Base-by-base conservation (phyloP, 2,888 invertebrate genomes). In the Arge pagana region DNA sequence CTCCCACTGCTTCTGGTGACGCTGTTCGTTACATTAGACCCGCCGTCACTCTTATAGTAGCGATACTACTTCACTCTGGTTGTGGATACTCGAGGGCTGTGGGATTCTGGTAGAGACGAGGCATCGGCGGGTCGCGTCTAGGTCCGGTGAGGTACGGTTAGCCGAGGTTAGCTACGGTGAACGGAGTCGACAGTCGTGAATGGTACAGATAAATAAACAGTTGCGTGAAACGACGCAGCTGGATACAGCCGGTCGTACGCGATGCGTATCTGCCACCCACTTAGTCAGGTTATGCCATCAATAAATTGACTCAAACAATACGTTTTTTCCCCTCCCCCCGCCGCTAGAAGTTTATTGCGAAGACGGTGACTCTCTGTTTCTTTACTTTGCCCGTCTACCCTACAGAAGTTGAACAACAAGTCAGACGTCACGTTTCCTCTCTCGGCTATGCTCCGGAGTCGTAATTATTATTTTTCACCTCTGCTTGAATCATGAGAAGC, bases 131-230 rank as follows among this genome's bases (percentile, higher is more conserved):
- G 33, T 33, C n/a, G n/a, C n/a, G n/a, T n/a, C n/a, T n/a, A n/a
- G n/a, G n/a, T n/a, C n/a, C n/a, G n/a, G n/a, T n/a, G n/a, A n/a
- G n/a, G n/a, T n/a, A n/a, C n/a, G 45, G 45, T 45, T 24, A 35
- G 33, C 42, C 30, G 37, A 19, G 21, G 37, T 39, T 23, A 23
- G 37, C 11, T 8, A n/a, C n/a, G n/a, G 28, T 10, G 28, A 10
- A 26, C 10, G 28, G 10, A 26, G 28, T 26, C 8, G 28, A 15
- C 21, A 39, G 37, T 39, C 21, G 21, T 28, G 40, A 15, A 40
- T 28, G 48, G 50, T 50, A 48, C 58, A 55, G 62, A 61, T 60
- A 65, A 64, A 67, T 65, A 67, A 65, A 66, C 64, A 62, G 45
- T 56, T 55, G 56, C 50, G 57, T 63, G 66, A 67, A 60, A 51